phyloP scores from a whole-genome alignment of 2,888 invertebrate genomes.

The Agrenia bidenticulata region DNA sequence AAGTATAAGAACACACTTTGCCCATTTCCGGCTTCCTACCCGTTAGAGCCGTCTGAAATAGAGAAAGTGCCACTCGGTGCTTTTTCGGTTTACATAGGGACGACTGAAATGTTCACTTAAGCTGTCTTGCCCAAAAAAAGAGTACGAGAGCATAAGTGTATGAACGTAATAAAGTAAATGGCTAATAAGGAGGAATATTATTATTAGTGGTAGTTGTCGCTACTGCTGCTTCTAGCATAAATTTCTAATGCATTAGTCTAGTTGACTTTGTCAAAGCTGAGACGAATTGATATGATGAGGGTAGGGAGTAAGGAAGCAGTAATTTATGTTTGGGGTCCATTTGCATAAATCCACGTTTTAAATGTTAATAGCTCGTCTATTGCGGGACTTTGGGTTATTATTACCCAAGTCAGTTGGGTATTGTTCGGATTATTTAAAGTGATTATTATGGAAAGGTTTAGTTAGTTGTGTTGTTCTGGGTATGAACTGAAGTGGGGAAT shows the following conservation, averaged over 20 bases:
- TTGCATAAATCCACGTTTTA: conserved; percentile 42
- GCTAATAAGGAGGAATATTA: no score
- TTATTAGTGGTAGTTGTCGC: no score
- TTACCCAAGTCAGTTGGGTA: no score
- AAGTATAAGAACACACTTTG: conserved; percentile 33
- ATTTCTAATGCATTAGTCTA: neutral
- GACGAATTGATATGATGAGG: neutral
- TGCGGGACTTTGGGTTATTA: conserved; percentile 6
- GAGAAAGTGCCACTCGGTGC: conserved; percentile 12
- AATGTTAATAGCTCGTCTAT: conserved; percentile 28
- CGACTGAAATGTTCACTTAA: neutral
- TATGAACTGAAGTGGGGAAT: conserved; percentile 1
- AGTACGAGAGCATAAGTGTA: neutral
- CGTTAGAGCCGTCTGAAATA: neutral
- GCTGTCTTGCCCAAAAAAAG: conserved; percentile 4
- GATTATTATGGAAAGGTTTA: conserved; percentile 16
- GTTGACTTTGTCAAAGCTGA: neutral
- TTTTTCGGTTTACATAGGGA: neutral
- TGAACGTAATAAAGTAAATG: neutral
- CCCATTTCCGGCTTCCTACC: conserved; percentile 42
- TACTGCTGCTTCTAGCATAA: no score
- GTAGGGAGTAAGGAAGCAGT: conserved; percentile 29
- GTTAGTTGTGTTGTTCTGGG: neutral
- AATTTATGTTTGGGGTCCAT: conserved; percentile 39
- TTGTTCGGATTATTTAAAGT: conserved; percentile 24